Base-by-base conservation (phyloP, 1,140 invertebrate species). In the Ceratosolen fusciceps region DNA sequence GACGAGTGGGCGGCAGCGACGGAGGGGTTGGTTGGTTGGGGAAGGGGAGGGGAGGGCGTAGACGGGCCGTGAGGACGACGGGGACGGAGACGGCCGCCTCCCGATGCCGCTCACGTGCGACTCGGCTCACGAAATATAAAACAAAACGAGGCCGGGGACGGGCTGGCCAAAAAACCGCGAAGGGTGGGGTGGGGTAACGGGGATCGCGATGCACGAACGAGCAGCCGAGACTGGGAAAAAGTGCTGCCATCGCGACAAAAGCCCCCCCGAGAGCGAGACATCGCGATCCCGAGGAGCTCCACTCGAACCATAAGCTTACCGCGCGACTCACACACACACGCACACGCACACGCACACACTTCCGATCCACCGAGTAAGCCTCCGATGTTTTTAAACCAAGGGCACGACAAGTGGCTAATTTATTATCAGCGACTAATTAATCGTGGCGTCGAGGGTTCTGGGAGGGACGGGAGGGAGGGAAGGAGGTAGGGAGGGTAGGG, bases 31-130 rank as follows among this genome's bases (percentile, higher is more conserved):
- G n/a, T n/a, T n/a, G n/a, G n/a, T n/a, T n/a, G n/a, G n/a, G n/a
- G n/a, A n/a, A n/a, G n/a, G n/a, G n/a, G n/a, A n/a, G n/a, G n/a
- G n/a, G n/a, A n/a, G n/a, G n/a, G n/a, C n/a, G n/a, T n/a, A n/a
- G n/a, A n/a, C n/a, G n/a, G n/a, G n/a, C n/a, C n/a, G n/a, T n/a
- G n/a, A n/a, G n/a, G n/a, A n/a, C n/a, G n/a, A n/a, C n/a, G n/a
- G n/a, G n/a, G n/a, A n/a, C 5, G 58, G 12, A 8, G n/a, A 26
- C 4, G 70, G 0, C 12, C n/a, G 39, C 47, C 39, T 76, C 76
- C 60, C 65, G 74, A 80, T 73, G 80, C 75, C 7, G 71, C 74
- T 80, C 79, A 80, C 79, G 79, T 80, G 74, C 79, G 58, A 72
- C 68, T 72, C 47, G 4, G 43, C 79, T 75, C 52, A 65, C 73